Conservation (phyloP, 2,888 invertebrate species). For the Eristalis arbustorum region DNA sequence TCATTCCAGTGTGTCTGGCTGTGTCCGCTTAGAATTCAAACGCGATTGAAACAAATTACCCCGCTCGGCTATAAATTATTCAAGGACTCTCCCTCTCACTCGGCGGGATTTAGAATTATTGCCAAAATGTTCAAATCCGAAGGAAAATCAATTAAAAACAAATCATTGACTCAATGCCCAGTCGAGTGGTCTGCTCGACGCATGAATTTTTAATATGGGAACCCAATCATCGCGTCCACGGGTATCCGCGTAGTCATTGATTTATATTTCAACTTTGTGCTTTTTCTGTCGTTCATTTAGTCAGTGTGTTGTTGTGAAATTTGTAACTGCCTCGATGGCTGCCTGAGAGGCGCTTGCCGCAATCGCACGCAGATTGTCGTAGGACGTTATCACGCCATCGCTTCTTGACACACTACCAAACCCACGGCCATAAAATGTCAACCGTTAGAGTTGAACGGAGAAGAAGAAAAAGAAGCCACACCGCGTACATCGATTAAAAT, state of each 20-base stretch:
- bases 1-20: background rate
- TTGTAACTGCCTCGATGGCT: conserved; percentile 33
- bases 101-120: conserved; percentile 14
- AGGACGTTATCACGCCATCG: conserved; percentile 11
- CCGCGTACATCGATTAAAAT: background rate
- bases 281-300: background rate
- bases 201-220: conserved; percentile 61
- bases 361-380: conserved; percentile 40
- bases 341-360: conserved; percentile 50
- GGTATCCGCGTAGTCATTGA: background rate
- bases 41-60: conserved; percentile 51
- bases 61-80: conserved; percentile 47
- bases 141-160: conserved; percentile 44
- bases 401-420: background rate
- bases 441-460: conserved; percentile 6
- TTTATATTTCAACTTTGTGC: background rate
- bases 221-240: background rate
- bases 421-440: conserved; percentile 8
- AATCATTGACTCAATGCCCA: conserved; percentile 50
- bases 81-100: conserved; percentile 40
- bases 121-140: background rate
- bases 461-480: background rate
- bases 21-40: conserved; percentile 6
- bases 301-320: conserved; percentile 6
- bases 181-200: conserved; percentile 16